These are phyloP conservation scores for Hydroisotoma schaefferi DNA, from an alignment of 2,888 invertebrate species.

Conservation along the genomic window DNA sequence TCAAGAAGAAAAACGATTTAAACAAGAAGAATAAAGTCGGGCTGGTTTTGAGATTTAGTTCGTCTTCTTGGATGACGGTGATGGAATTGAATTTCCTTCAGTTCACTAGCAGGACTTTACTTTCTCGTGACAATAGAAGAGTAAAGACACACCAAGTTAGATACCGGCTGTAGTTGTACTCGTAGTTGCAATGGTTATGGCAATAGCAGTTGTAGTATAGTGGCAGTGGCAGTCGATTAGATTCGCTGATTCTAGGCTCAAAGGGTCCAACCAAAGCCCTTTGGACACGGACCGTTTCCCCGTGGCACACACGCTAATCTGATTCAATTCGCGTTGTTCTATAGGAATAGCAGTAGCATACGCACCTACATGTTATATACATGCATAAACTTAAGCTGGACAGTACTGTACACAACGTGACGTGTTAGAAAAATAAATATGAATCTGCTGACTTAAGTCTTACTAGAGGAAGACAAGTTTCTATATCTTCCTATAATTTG, in stretches of 20 bases:
- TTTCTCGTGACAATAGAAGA: neutral
- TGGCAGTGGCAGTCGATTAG: constrained; percentile 1
- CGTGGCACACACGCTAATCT: constrained; percentile 6
- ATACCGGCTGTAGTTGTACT: neutral
- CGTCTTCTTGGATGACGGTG: neutral
- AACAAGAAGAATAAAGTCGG: constrained; percentile 5
- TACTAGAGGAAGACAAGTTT: no score
- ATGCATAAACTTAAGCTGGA: no score
- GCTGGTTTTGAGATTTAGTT: constrained; percentile 1
- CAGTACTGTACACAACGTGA: no score
- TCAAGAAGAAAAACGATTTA: constrained; percentile 6
- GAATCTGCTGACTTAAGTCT: no score
- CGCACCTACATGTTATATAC: neutral
- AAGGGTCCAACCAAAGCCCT: constrained; percentile 1
- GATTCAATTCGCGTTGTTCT: neutral
- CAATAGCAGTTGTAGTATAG: neutral
- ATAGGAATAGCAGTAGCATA: neutral
- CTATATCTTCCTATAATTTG: no score
- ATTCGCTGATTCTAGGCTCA: constrained; percentile 10
- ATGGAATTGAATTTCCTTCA: constrained; percentile 4
- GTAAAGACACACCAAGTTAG: neutral
- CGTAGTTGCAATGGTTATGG: neutral
- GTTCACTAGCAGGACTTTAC: neutral
- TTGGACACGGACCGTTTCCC: neutral
- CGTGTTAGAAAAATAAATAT: no score